These are phyloP conservation scores for Sebastes paucispinis DNA, from an alignment of 2,797 vertebrate genomes.

Conservation along the genomic window DNA sequence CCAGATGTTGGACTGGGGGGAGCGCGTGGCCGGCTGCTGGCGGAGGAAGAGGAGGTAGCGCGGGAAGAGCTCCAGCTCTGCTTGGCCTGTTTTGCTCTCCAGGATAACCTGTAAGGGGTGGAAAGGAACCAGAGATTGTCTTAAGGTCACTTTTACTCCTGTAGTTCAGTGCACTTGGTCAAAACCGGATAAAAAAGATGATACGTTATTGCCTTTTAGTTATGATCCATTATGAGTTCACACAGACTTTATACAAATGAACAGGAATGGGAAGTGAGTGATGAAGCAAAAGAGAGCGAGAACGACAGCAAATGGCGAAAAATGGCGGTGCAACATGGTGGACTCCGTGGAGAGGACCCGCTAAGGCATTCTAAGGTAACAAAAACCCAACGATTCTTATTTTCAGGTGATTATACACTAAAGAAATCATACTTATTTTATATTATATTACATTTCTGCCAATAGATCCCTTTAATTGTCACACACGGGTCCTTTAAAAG, in stretches of 20 bases:
- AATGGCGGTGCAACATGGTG: accelerated
- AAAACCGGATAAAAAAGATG: background rate
- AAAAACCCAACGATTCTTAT: too few relatives aligned
- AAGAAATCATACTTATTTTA: too few relatives aligned
- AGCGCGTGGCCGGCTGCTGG: constrained; percentile 93
- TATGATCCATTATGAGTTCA: background rate
- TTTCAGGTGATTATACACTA: too few relatives aligned
- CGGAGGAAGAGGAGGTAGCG: constrained; percentile 95
- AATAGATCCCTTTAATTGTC: too few relatives aligned
- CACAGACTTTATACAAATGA: background rate
- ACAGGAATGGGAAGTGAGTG: background rate
- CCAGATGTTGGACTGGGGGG: constrained; percentile 99
- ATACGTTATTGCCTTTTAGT: background rate
- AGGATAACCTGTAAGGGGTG: constrained; percentile 87
- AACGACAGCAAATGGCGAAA: too few relatives aligned
- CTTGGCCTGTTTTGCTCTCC: constrained; percentile 84
- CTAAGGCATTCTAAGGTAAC: too few relatives aligned
- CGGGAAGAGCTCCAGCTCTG: constrained; percentile 95
- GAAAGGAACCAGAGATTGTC: background rate
- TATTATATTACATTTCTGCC: too few relatives aligned
- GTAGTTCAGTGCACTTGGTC: background rate
- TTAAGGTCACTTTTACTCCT: background rate
- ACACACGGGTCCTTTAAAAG: too few relatives aligned
- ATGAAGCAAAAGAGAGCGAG: too few relatives aligned
- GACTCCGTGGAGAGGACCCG: too few relatives aligned